phyloP scores from a whole-genome alignment of 2,888 invertebrate genomes.

The Erynnis tages region DNA sequence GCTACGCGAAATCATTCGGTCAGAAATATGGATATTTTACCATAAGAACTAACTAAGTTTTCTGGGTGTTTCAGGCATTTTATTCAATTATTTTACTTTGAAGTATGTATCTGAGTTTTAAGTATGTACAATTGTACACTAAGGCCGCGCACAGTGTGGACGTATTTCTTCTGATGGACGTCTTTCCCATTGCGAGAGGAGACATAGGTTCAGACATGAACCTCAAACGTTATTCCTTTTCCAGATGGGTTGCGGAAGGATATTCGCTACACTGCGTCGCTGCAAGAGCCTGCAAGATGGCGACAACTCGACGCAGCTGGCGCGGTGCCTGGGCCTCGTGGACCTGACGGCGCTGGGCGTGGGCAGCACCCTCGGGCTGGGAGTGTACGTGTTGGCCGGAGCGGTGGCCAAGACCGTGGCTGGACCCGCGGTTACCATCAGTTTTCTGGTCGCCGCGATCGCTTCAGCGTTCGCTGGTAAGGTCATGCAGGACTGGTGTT shows the following conservation, averaged over 20 bases:
- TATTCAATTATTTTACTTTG: no score
- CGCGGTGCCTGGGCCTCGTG: slow-evolving; percentile 88
- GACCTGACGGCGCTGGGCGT: slow-evolving; percentile 94
- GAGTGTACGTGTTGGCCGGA: slow-evolving; percentile 96
- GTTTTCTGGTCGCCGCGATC: slow-evolving; percentile 94
- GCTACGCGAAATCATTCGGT: no score
- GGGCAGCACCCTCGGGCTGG: slow-evolving; percentile 94
- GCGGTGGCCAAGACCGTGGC: slow-evolving; percentile 92
- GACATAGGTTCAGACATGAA: no score
- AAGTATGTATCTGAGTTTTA: no score
- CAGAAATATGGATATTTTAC: no score
- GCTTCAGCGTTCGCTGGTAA: slow-evolving; percentile 95
- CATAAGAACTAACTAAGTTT: no score
- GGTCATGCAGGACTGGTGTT: no score
- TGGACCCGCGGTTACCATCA: slow-evolving; percentile 95
- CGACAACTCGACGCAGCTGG: slow-evolving; percentile 58
- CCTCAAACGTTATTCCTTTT: neutral
- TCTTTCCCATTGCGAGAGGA: no score
- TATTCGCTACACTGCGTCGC: slow-evolving; percentile 60
- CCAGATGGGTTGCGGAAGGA: slow-evolving; percentile 63
- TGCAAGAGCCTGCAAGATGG: slow-evolving; percentile 74
- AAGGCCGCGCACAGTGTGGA: no score
- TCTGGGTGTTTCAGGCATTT: no score
- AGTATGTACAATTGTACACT: no score
- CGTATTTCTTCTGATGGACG: no score